Base-by-base conservation (phyloP, 1,140 invertebrate species). In the Laupala kohalensis region DNA sequence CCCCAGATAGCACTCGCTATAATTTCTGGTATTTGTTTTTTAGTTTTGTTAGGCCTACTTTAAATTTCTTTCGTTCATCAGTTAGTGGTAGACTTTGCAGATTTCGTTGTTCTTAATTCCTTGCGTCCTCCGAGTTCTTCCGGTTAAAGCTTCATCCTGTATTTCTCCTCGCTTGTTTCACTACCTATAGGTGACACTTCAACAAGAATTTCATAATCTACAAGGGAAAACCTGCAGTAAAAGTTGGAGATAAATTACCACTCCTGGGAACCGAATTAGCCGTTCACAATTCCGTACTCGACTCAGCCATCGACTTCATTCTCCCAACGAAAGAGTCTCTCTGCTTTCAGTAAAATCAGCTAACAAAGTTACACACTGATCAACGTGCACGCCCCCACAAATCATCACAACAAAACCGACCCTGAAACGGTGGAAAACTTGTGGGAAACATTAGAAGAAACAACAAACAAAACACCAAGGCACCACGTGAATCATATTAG, bases 341-440 rank as follows among this genome's bases (percentile, higher is more conserved):
- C 3, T 71, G 19, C 64, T 71, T 23, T 67, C 69, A 30, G 27
- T 73, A 27, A 71, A 68, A 53, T 71, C 69, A 67, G 26, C 37
- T 24, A 73, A 73, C 28, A 73, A 73, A 68, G 27, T 4, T 73
- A 71, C 73, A 73, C 73, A 24, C n/a, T 73, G 30, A 73, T 73
- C 37, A 73, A 71, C 37, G 27, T 71, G 9, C 69, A 73, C 26
- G 65, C 73, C 19, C 73, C 66, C 13, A 72, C 65, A 68, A 73
- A 73, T 64, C 27, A 73, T 13, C 64, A 68, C 25, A 73, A 72
- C 64, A 73, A 68, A 24, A 25, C 30, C 15, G n/a, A 73, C 26
- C 73, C 73, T 37, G 26, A 71, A 71, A 68, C 65, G 9, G 30
- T 73, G 37, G 73, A 73, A 4, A 68, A 29, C 19, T 71, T 71